Evolutionary conservation across 2,113 vertebrate genomes (phyloP), one percentile per base, ranked within the genome.

Genomic region (Brachyistius frenatus): DNA sequence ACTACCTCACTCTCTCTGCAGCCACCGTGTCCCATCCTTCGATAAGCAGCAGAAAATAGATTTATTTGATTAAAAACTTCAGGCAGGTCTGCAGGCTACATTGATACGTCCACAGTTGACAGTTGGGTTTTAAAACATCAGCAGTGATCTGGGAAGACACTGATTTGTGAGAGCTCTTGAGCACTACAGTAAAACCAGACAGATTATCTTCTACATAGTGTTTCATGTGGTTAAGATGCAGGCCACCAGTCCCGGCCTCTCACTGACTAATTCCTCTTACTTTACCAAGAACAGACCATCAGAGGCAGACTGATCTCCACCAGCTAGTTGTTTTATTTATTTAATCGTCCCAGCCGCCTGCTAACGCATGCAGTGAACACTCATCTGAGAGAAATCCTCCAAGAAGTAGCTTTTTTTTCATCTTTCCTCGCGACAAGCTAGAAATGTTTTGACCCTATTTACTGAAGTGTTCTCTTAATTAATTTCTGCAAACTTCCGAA

Each of bases 401-500:
- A 54, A 76, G 23, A 66, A 61, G 79, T 57, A 56, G 66, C 78
- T 86, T 23, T 23, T 23, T 23, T 23, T 23, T 23, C 23, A 23
- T 23, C 23, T 23, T 68, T 84, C 62, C 61, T 37, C n/a, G 4
- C 66, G 76, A 74, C 57, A 73, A 80, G 57, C 53, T 39, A 49
- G 49, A 46, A 73, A 83, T 69, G 77, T 55, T 70, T 86, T 89
- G 89, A 91, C 90, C 77, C 60, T 83, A 80, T 89, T 86, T 88
- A 73, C 85, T 73, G 36, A 47, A 86, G 46, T 62, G 58, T 69
- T 81, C 78, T 81, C 56, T 70, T 81, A 63, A 69, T 82, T 81
- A 50, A 82, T 83, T 80, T 78, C 63, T 66, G 62, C 46, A 5
- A 37, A 41, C 68, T 53, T 58, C 66, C 54, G 44, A 60, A 65